Evolutionary conservation across 2,113 vertebrate genomes (phyloP).

Genomic region (Ptychochromis oligacanthus): DNA sequence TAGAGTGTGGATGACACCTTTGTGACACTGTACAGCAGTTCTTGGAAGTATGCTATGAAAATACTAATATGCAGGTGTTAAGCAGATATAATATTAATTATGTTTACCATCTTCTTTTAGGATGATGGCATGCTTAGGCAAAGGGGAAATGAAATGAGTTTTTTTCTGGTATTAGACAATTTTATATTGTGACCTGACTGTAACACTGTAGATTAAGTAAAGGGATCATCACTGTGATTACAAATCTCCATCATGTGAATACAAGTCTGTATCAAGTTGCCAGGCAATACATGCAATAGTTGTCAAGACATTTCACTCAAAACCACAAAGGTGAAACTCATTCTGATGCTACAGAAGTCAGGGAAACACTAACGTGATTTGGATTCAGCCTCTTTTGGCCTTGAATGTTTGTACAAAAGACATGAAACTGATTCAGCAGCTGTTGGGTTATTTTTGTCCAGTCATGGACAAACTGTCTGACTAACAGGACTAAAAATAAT

Average conservation of each 20-base stretch:
- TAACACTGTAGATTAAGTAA: neutral
- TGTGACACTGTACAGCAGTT: neutral
- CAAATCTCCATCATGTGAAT: neutral
- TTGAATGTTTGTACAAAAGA: neutral
- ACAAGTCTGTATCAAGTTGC: neutral
- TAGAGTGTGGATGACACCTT: neutral
- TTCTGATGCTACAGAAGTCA: neutral
- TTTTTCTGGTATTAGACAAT: neutral
- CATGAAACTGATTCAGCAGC: neutral
- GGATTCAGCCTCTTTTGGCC: neutral
- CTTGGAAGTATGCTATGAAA: conserved; percentile 9
- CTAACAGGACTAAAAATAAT: too few species aligned
- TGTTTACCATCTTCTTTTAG: neutral
- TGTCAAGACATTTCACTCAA: neutral
- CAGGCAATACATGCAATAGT: neutral
- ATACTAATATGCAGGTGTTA: neutral
- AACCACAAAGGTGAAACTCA: neutral
- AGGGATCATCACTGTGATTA: neutral
- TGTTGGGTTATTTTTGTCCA: conserved; percentile 2
- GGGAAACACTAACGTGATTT: neutral
- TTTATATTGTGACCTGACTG: neutral
- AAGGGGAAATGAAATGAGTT: neutral
- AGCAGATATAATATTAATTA: neutral
- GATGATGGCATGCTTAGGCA: neutral
- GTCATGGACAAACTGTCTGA: neutral